Evolutionary conservation across 1,140 invertebrate genomes (phyloP).

Genomic region (Leptinotarsa defecta): DNA sequence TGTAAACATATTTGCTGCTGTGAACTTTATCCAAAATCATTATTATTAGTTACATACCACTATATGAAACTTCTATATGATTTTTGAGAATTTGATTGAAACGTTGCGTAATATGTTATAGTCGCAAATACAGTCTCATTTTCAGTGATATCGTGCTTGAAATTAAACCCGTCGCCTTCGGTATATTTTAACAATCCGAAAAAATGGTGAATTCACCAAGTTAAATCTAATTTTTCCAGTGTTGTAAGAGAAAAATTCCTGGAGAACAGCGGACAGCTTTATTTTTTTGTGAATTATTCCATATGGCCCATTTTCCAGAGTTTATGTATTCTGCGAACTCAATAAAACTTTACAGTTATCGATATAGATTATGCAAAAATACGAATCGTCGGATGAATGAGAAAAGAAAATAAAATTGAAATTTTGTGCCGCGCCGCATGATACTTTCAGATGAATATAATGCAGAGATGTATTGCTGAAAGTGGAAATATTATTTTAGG

Average conservation of each 20-base stretch:
- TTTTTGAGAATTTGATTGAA: too few relatives aligned
- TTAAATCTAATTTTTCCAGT: neutral
- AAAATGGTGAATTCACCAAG: neutral
- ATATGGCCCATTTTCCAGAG: neutral
- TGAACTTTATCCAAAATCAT: too few relatives aligned
- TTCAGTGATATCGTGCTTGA: too few relatives aligned
- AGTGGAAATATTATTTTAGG: slow-evolving; percentile 8
- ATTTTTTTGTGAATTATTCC: neutral
- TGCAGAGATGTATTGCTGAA: neutral
- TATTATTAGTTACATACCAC: too few relatives aligned
- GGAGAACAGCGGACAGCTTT: neutral
- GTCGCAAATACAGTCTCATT: too few relatives aligned
- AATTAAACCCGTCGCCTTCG: neutral
- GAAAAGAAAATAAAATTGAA: slow-evolving; percentile 17
- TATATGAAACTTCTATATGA: too few relatives aligned
- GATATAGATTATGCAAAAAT: slow-evolving; percentile 20
- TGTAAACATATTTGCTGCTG: too few relatives aligned
- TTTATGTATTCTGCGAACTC: slow-evolving; percentile 15
- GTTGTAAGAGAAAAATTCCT: neutral
- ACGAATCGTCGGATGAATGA: slow-evolving; percentile 15
- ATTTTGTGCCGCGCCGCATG: neutral
- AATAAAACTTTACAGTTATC: slow-evolving; percentile 17
- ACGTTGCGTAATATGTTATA: too few relatives aligned
- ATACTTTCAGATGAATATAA: neutral
- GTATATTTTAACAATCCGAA: neutral